Evolutionary conservation across 1,140 invertebrate genomes (phyloP), one percentile per base, ranked within the genome.

Genomic region (Meloidogyne exigua): DNA sequence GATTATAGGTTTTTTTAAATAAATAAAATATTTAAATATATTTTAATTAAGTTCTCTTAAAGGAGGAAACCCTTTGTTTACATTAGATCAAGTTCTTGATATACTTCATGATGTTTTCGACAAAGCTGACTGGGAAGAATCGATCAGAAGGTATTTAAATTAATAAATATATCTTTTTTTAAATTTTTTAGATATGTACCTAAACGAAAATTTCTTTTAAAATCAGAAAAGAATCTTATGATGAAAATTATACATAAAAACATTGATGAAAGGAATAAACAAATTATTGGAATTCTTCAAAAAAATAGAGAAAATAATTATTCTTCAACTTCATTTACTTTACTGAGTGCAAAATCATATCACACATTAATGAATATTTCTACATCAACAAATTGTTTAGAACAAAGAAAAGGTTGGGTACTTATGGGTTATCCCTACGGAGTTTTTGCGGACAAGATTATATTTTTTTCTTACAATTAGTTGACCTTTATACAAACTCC

Each of bases 51-150:
- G 42, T 15, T n/a, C 4, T n/a, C n/a, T 57, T n/a, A 57, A 57
- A 57, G 74, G 74, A 23, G 74, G 74, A 7, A 32, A 75, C 49
- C 23, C 74, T 18, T 26, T 74, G 32, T 64, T 75, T 28, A 75
- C 74, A 3, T 57, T 74, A 42, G 66, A 42, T 42, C 62, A 64
- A 42, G 72, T 72, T 36, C 13, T 74, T 12, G 18, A 63, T 42
- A 74, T 74, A 28, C 42, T 74, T 7, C 72, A 74, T 23, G 39
- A 74, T 36, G 72, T 74, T 23, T 74, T 9, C 21, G 5, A 74
- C 11, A 32, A 39, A 10, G 2, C 66, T 28, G 63, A 21, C 18
- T 39, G 66, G 21, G 18, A 42, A 7, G 72, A 68, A 57, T n/a
- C 49, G 21, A 57, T 57, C 21, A 57, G 9, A 57, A 57, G 18